These are phyloP conservation scores for Eristalis arbustorum DNA, from an alignment of 2,888 invertebrate species.

Conservation along the genomic window DNA sequence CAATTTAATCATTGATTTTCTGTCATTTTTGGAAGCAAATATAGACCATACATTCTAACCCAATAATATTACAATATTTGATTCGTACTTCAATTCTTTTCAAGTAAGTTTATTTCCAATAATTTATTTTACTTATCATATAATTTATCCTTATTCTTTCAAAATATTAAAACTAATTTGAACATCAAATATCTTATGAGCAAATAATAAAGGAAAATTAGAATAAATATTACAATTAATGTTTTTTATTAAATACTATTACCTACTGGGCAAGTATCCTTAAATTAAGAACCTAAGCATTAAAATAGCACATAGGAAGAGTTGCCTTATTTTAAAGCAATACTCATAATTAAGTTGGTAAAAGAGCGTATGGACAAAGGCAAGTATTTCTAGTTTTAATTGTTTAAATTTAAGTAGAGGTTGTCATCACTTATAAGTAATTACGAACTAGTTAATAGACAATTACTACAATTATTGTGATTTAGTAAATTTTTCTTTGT, in stretches of 20 bases:
- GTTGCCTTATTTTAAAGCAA: constrained; percentile 18
- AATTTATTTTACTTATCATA: constrained; percentile 40
- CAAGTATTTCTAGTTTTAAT: constrained; percentile 36
- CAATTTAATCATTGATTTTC: constrained; percentile 14
- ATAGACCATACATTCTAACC: background rate
- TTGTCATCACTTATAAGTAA: constrained; percentile 63
- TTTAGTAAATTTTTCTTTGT: background rate
- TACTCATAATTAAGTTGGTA: constrained; percentile 32
- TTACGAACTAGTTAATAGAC: constrained; percentile 68
- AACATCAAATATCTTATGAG: constrained; percentile 69
- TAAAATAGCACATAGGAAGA: constrained; percentile 66
- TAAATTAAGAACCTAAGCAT: constrained; percentile 38
- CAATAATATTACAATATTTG: constrained; percentile 4
- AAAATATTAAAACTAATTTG: constrained; percentile 68
- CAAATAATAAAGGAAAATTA: constrained; percentile 54
- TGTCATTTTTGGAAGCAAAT: constrained; percentile 7
- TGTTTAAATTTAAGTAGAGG: constrained; percentile 43
- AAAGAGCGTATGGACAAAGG: constrained; percentile 60
- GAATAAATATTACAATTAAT: constrained; percentile 64
- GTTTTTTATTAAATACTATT: constrained; percentile 29
- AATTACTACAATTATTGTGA: constrained; percentile 43
- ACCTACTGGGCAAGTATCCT: constrained; percentile 29
- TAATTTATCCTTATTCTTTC: constrained; percentile 36
- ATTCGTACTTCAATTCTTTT: constrained; percentile 33
- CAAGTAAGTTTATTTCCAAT: constrained; percentile 39